Percentiles rank a stretch among this genome's conserved stretches.
These are phyloP conservation scores for Brevimyrus niger DNA, from an alignment of 2,113 vertebrate genomes.

Conservation along the genomic window DNA sequence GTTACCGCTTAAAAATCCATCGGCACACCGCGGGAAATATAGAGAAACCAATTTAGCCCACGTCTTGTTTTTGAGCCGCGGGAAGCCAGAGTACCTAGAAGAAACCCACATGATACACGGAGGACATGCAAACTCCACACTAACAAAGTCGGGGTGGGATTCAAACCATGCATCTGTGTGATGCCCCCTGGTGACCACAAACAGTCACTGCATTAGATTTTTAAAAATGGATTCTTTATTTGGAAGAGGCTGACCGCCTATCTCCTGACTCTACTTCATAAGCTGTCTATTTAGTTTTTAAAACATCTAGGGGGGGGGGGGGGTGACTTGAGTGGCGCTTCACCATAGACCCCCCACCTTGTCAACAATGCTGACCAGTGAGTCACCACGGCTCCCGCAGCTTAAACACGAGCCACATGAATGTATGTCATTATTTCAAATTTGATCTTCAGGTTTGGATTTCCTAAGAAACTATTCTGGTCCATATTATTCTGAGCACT, in stretches of 20 bases:
- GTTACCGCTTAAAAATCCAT: not conserved
- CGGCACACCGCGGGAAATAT: not conserved
- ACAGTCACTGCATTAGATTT: not conserved
- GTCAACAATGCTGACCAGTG: not conserved
- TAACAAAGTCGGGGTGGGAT: not conserved
- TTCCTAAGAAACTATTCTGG: not conserved
- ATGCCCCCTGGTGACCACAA: not conserved
- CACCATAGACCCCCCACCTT: not conserved
- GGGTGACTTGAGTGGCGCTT: not conserved
- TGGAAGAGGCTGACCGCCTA: not conserved
- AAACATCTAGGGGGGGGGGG: not conserved
- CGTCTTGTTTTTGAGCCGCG: not conserved
- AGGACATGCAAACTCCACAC: not conserved
- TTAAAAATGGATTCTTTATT: not conserved
- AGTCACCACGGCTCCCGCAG: not conserved
- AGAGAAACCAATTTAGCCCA: not conserved
- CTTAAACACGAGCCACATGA: not conserved
- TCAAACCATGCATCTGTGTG: not conserved
- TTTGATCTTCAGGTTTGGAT: not conserved
- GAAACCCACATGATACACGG: not conserved
- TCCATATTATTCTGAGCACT: not conserved
- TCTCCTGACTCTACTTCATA: not conserved
- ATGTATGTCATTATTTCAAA: not conserved
- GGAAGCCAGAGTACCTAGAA: not conserved
- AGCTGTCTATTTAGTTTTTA: not conserved